Conservation (phyloP, 2,113 vertebrate species). For the Limanda limanda region DNA sequence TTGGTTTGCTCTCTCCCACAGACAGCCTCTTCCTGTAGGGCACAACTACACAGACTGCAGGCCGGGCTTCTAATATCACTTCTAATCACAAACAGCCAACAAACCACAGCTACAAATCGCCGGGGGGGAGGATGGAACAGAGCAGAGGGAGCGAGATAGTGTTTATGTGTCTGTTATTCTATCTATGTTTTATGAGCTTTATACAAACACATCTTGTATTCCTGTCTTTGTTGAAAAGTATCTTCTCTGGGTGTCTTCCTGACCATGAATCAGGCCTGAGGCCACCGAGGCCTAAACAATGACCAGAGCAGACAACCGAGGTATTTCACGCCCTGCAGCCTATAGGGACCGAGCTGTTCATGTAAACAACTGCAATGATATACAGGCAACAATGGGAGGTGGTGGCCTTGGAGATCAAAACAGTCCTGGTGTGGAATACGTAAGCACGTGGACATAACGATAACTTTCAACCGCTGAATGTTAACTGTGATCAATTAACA, state of each 20-base stretch:
- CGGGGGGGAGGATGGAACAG: neutral
- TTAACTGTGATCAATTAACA: neutral
- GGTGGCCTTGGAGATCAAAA: neutral
- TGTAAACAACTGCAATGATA: constrained; percentile 6
- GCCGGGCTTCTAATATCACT: constrained; percentile 44
- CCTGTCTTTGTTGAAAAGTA: constrained; percentile 15
- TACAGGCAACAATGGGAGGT: constrained; percentile 8
- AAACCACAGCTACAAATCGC: constrained; percentile 29
- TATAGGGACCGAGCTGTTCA: neutral
- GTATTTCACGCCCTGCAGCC: neutral
- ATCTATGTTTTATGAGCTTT: constrained; percentile 1
- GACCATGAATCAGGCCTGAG: constrained; percentile 37
- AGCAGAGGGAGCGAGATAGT: neutral
- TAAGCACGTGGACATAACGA: neutral
- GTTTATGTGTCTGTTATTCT: constrained; percentile 24
- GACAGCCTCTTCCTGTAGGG: constrained; percentile 52
- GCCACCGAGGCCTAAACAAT: constrained; percentile 28
- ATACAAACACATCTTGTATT: constrained; percentile 16
- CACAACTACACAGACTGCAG: constrained; percentile 44
- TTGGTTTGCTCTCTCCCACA: constrained; percentile 47
- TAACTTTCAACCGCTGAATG: neutral
- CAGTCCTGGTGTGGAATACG: no score
- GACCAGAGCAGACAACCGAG: constrained; percentile 8
- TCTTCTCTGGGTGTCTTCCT: constrained; percentile 8
- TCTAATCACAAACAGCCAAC: constrained; percentile 51